phyloP scores from a whole-genome alignment of 2,797 vertebrate species.

The Acropternis orthonyx region DNA sequence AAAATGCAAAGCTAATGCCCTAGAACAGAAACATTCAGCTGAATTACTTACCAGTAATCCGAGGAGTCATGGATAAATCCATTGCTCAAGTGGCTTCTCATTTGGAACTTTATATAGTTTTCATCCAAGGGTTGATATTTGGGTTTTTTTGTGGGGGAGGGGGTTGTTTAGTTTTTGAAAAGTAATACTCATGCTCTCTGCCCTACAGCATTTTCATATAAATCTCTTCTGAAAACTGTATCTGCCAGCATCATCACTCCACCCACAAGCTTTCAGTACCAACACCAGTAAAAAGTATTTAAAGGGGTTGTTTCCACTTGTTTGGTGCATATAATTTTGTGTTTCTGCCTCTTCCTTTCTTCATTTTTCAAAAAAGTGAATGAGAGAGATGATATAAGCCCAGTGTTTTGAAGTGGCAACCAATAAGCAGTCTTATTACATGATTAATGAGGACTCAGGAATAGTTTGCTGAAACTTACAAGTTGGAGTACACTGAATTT shows the following conservation, averaged over 20 bases:
- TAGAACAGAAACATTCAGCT: slow-evolving; percentile 78
- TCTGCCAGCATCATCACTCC: slow-evolving; percentile 40
- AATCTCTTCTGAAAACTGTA: slow-evolving; percentile 74
- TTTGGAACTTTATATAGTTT: slow-evolving; percentile 72
- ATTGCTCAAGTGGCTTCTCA: slow-evolving; percentile 77
- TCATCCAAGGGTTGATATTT: slow-evolving; percentile 69
- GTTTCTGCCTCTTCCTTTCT: slow-evolving; percentile 23
- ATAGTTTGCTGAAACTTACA: slow-evolving; percentile 57
- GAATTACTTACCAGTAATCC: slow-evolving; percentile 72
- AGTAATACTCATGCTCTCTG: slow-evolving; percentile 33
- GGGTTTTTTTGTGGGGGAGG: neutral
- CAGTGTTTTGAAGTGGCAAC: slow-evolving; percentile 35
- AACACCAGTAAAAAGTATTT: slow-evolving; percentile 67
- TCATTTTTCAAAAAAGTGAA: neutral
- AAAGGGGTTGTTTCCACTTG: slow-evolving; percentile 73
- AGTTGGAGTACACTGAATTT: neutral
- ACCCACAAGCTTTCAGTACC: slow-evolving; percentile 49
- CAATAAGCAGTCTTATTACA: slow-evolving; percentile 43
- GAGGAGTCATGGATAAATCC: slow-evolving; percentile 77
- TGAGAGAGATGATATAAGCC: neutral
- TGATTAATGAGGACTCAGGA: slow-evolving; percentile 62
- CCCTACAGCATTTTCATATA: slow-evolving; percentile 73
- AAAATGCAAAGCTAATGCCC: slow-evolving; percentile 72
- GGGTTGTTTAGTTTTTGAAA: slow-evolving; percentile 41
- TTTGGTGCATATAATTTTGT: slow-evolving; percentile 44